phyloP scores from a whole-genome alignment of 1,140 invertebrate genomes.

The Papilio glaucus region DNA sequence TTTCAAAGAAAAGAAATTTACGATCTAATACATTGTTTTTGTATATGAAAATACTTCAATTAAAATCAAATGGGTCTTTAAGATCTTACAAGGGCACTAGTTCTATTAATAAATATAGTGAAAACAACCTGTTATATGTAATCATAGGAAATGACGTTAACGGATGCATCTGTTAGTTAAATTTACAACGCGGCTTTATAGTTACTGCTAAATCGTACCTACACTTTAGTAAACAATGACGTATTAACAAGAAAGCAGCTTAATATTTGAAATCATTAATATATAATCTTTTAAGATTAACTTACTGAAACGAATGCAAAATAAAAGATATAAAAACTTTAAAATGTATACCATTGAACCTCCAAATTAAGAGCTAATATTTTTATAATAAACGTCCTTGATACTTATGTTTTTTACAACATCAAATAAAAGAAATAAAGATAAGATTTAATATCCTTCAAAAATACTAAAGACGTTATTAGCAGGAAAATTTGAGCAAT shows the following conservation, averaged over 20 bases:
- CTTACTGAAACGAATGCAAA: too few relatives aligned
- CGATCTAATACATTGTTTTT: too few relatives aligned
- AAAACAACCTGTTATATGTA: neutral
- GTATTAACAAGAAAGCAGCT: neutral
- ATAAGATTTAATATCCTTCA: too few relatives aligned
- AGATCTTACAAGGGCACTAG: neutral
- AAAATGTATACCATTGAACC: too few relatives aligned
- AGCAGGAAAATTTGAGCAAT: slow-evolving; percentile 20
- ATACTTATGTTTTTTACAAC: neutral
- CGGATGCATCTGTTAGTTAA: neutral
- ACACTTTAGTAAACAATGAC: neutral
- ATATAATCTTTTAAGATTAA: too few relatives aligned
- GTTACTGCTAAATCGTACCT: neutral
- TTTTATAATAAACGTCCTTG: neutral
- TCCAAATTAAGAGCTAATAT: neutral
- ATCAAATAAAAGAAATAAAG: neutral
- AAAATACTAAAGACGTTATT: neutral
- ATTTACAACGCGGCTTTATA: neutral
- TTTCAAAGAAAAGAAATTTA: too few relatives aligned
- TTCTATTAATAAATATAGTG: neutral
- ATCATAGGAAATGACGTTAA: slow-evolving; percentile 25
- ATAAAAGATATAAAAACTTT: too few relatives aligned
- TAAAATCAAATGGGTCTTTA: neutral
- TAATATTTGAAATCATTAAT: too few relatives aligned
- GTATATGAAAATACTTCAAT: too few relatives aligned